These are phyloP conservation scores for Chaitophorus viminalis DNA, from an alignment of 2,888 invertebrate species.

Conservation along the genomic window DNA sequence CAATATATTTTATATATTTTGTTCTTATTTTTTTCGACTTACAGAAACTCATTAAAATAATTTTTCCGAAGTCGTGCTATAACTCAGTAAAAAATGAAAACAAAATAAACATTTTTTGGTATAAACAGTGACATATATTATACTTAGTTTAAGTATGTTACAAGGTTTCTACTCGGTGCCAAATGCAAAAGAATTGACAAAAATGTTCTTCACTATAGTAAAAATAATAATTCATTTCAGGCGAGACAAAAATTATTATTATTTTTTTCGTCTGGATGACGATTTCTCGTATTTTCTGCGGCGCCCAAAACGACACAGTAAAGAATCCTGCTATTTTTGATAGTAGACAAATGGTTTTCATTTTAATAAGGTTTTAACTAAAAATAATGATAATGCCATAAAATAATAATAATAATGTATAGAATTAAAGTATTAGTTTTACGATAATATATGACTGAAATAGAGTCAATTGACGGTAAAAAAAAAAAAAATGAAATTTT, in stretches of 20 bases:
- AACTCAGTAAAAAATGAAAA: not conserved
- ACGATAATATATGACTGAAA: no score
- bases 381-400: not conserved
- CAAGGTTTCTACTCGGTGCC: not conserved
- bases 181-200: not conserved
- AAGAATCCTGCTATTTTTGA: not conserved
- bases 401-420: not conserved
- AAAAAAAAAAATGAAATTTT: not conserved
- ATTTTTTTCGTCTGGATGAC: not conserved
- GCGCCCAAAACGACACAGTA: not conserved
- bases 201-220: not conserved
- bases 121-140: not conserved
- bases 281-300: not conserved
- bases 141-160: not conserved
- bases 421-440: not conserved
- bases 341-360: not conserved
- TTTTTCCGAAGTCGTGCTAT: not conserved
- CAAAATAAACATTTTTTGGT: not conserved
- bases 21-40: no score
- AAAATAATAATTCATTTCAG: conserved; percentile 14
- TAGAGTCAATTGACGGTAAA: not conserved
- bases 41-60: not conserved
- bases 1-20: no score
- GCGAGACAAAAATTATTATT: not conserved
- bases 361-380: conserved; percentile 1